Conservation (phyloP, 1,140 invertebrate species). For the Atopsyche davidsoni region DNA sequence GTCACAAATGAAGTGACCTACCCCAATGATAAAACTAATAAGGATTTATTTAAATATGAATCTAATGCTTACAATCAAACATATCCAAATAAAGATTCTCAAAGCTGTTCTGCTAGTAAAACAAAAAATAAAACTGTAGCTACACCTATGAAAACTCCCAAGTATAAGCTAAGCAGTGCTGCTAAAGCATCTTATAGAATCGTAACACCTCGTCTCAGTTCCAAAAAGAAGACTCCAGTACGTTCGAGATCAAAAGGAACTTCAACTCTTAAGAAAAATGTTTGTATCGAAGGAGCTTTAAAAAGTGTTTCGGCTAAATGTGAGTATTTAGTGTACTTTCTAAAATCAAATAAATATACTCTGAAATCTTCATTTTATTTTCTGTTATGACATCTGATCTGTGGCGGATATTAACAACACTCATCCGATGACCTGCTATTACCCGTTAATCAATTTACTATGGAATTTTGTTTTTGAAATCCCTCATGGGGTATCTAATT, state of each 20-base stretch:
- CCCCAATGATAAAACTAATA: constrained; percentile 33
- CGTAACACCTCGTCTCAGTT: constrained; percentile 27
- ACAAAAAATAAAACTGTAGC: not conserved
- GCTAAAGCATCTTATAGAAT: constrained; percentile 27
- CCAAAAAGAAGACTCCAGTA: constrained; percentile 11
- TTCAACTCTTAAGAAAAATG: constrained; percentile 5
- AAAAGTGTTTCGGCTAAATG: constrained; percentile 1
- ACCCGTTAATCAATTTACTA: too few species aligned
- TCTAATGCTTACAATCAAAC: constrained; percentile 30
- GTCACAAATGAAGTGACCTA: constrained; percentile 31
- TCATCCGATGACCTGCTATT: too few species aligned
- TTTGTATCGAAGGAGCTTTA: constrained; percentile 9
- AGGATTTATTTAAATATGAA: constrained; percentile 34
- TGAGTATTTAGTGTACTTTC: not conserved
- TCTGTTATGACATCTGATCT: too few species aligned
- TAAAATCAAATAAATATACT: constrained; percentile 8
- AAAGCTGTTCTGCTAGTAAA: constrained; percentile 26
- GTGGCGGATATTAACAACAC: too few species aligned
- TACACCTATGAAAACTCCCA: constrained; percentile 32
- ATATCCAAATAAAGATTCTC: constrained; percentile 33
- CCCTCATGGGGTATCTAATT: too few species aligned
- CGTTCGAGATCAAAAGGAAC: not conserved
- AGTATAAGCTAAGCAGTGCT: constrained; percentile 32
- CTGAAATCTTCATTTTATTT: not conserved
- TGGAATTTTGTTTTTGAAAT: too few species aligned